Conservation (phyloP, 2,888 invertebrate species). For the Callyntrura sp. region DNA sequence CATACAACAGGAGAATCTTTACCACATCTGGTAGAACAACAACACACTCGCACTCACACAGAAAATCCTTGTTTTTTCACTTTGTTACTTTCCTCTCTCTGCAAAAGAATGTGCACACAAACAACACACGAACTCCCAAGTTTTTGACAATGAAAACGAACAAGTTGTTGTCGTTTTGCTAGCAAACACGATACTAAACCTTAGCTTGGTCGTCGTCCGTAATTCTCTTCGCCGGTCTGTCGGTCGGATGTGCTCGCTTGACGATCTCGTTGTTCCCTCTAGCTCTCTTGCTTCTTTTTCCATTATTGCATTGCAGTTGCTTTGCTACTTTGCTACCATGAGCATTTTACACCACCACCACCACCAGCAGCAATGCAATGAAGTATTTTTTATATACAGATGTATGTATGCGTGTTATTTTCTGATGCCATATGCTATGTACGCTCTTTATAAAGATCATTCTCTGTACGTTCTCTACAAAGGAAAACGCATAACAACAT, state of each 20-base stretch:
- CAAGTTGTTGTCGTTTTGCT: conserved; percentile 79
- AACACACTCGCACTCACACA: conserved; percentile 56
- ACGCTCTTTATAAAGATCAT: not conserved
- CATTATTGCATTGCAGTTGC: conserved; percentile 32
- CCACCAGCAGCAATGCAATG: too few species aligned
- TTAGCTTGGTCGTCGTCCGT: conserved; percentile 62
- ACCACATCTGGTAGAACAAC: conserved; percentile 58
- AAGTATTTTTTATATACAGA: too few species aligned
- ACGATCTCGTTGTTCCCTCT: conserved; percentile 71
- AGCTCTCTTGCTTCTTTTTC: too few species aligned
- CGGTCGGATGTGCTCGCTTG: conserved; percentile 66
- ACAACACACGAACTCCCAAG: conserved; percentile 43
- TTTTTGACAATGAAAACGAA: conserved; percentile 71
- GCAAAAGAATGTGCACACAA: conserved; percentile 48
- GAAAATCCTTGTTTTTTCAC: conserved; percentile 8
- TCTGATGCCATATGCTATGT: not conserved
- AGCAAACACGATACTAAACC: conserved; percentile 80
- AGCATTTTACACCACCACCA: not conserved
- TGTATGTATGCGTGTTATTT: not conserved
- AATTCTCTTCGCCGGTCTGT: conserved; percentile 65
- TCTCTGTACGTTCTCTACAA: too few species aligned
- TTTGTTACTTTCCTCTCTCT: conserved; percentile 22
- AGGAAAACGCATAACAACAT: too few species aligned
- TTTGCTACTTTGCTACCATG: not conserved
- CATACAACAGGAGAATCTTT: conserved; percentile 20